Evolutionary conservation across 2,797 vertebrate genomes (phyloP).

Genomic region (Myotis findleyi): DNA sequence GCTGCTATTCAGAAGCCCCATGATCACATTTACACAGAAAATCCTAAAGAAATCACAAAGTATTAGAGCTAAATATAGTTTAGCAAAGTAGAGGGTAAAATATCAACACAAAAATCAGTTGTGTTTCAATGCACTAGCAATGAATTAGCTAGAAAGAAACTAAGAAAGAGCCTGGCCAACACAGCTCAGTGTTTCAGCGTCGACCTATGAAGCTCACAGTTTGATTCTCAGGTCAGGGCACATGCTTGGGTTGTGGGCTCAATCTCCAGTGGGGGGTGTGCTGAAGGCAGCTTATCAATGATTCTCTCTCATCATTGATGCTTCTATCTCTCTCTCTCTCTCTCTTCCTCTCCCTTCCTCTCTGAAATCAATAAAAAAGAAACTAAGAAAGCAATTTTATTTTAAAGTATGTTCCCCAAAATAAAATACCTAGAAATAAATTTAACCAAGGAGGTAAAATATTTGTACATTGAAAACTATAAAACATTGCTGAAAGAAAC

Average conservation of each 20-base stretch:
- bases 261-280: no score
- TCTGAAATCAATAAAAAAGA: background rate
- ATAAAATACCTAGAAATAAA: background rate
- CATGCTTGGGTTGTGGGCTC: no score
- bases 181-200: no score
- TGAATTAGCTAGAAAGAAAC: background rate
- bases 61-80: background rate
- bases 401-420: background rate
- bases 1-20: background rate
- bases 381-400: background rate
- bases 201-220: no score
- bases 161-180: background rate
- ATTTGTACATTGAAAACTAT: background rate
- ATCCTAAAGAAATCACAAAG: background rate
- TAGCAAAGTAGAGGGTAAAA: background rate
- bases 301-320: no score
- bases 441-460: background rate
- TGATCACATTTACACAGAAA: background rate
- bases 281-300: no score
- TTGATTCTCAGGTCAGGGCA: no score
- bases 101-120: background rate
- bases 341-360: no score
- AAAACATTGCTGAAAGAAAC: background rate
- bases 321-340: no score
- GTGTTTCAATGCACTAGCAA: background rate